A percentile compares a stretch with the other conserved stretches of the same genome.
phyloP scores from a whole-genome alignment of 2,888 invertebrate genomes.

The Phortica magna region DNA sequence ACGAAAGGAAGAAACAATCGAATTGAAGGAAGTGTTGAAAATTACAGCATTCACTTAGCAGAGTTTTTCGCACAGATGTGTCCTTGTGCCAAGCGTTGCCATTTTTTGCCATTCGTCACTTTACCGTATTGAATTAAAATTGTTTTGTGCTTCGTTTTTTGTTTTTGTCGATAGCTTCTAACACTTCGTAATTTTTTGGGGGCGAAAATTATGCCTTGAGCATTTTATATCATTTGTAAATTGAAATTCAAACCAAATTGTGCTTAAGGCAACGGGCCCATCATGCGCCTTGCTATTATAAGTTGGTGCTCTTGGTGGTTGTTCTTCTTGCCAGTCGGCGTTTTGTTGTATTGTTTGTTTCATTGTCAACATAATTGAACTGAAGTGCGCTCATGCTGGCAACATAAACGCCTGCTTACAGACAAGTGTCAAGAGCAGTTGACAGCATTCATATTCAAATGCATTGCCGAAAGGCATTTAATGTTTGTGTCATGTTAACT shows the following conservation, averaged over 20 bases:
- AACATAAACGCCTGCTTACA: conserved; percentile 38
- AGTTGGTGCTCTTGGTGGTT: conserved; percentile 18
- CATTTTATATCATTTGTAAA: conserved; percentile 67
- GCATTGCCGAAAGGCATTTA: conserved; percentile 24
- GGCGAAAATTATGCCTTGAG: conserved; percentile 52
- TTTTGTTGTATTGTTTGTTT: conserved; percentile 12
- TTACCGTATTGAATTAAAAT: conserved; percentile 71
- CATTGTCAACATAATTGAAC: conserved; percentile 47
- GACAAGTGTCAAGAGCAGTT: conserved; percentile 66
- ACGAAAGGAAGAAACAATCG: background rate
- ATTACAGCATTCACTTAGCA: conserved; percentile 43
- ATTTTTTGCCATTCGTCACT: conserved; percentile 59
- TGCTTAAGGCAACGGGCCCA: conserved; percentile 43
- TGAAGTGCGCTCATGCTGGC: conserved; percentile 23
- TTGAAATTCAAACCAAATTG: conserved; percentile 57
- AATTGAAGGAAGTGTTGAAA: conserved; percentile 31
- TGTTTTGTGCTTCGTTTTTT: conserved; percentile 49
- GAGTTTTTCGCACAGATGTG: conserved; percentile 50
- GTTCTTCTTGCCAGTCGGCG: conserved; percentile 16
- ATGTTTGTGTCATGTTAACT: background rate
- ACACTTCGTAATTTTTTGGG: background rate
- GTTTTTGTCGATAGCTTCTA: background rate
- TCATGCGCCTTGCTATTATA: conserved; percentile 13
- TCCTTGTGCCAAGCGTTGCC: conserved; percentile 52
- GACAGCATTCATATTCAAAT: conserved; percentile 52